Percentiles rank a stretch among this genome's conserved stretches.
phyloP scores from a whole-genome alignment of 2,797 vertebrate species.

The Percopsis omiscomaycus region DNA sequence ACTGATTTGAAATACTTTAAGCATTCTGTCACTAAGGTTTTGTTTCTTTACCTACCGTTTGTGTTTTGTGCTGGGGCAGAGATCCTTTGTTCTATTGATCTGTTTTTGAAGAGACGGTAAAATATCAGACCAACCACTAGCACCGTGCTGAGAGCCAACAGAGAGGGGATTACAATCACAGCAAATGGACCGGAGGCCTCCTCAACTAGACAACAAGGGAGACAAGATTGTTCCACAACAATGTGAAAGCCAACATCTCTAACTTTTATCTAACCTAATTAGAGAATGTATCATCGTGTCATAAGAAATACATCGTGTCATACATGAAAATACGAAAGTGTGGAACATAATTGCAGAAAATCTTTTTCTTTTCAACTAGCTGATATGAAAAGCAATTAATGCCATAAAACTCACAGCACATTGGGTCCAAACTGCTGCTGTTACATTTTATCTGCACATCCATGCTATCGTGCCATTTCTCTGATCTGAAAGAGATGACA shows the following conservation, averaged over 20 bases:
- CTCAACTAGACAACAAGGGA: conserved; percentile 44
- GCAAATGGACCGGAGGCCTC: conserved; percentile 57
- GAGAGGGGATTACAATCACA: conserved; percentile 65
- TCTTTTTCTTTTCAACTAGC: not conserved
- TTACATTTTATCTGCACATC: conserved; percentile 42
- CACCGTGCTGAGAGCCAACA: conserved; percentile 65
- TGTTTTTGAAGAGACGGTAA: conserved; percentile 57
- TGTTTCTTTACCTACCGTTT: conserved; percentile 16
- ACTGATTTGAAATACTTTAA: no score
- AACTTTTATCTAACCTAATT: not conserved
- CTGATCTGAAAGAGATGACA: conserved; percentile 22
- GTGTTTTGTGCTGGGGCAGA: conserved; percentile 1
- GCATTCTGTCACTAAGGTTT: not conserved
- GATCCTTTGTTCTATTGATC: conserved; percentile 11
- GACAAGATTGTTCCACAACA: not conserved
- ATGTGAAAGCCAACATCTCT: not conserved
- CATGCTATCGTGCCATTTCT: conserved; percentile 53
- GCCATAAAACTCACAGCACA: conserved; percentile 50
- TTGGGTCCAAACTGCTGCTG: conserved; percentile 51
- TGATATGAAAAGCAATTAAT: not conserved
- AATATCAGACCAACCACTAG: conserved; percentile 61
- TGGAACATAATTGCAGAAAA: no score
- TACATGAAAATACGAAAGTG: not conserved
- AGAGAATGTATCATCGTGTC: not conserved
- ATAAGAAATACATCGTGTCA: no score